Evolutionary conservation across 2,888 invertebrate species (phyloP).

Genomic region (Polyommatus iphigenia): DNA sequence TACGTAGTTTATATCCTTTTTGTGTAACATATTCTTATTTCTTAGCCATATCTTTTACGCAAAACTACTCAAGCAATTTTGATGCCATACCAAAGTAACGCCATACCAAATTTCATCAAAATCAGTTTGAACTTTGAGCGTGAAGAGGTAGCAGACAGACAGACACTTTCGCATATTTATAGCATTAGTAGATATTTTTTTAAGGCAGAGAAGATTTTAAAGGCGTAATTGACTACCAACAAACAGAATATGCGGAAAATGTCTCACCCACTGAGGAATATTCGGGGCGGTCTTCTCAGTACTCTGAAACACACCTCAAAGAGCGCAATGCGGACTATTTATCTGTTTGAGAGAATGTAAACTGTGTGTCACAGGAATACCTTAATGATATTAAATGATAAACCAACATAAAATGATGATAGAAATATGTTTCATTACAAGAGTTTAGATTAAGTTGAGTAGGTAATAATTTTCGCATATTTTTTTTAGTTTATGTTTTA

Average conservation of each 20-base stretch:
- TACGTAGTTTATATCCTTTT: too few relatives aligned
- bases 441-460: neutral
- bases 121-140: too few relatives aligned
- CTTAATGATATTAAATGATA: neutral
- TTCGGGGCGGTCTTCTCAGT: neutral
- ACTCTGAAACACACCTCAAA: neutral
- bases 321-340: slow-evolving; percentile 21
- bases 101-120: too few relatives aligned
- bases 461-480: neutral
- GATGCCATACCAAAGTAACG: too few relatives aligned
- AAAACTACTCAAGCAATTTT: too few relatives aligned
- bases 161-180: too few relatives aligned
- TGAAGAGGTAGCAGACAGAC: too few relatives aligned
- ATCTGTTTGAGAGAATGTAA: neutral
- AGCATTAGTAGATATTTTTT: too few relatives aligned
- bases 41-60: too few relatives aligned
- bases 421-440: neutral
- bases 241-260: neutral
- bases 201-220: neutral
- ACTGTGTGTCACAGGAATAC: neutral
- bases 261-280: neutral
- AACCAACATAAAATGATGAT: neutral
- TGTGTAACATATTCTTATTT: too few relatives aligned
- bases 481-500: neutral
- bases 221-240: neutral